Evolutionary conservation across 2,888 invertebrate species (phyloP).

Genomic region (Malacosoma neustria): DNA sequence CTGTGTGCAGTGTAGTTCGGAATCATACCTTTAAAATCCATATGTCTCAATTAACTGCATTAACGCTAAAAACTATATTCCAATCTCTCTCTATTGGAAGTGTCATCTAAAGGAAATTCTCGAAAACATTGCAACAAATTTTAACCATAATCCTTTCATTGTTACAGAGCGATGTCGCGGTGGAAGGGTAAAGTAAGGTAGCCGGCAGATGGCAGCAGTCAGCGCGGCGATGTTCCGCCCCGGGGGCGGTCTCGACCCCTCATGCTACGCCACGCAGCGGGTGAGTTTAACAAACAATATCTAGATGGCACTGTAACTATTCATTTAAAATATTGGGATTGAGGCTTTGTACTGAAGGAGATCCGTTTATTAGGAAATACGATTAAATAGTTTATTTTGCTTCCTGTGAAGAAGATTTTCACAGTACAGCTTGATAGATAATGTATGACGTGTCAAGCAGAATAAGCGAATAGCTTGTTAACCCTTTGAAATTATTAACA

Average conservation of each 20-base stretch:
- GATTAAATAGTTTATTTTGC: too few relatives aligned
- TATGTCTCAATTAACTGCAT: too few relatives aligned
- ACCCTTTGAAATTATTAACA: too few relatives aligned
- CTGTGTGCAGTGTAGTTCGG: too few relatives aligned
- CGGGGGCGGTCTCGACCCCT: constrained; percentile 77
- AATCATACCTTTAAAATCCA: neutral
- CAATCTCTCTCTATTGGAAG: neutral
- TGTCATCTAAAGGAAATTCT: too few relatives aligned
- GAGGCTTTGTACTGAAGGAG: too few relatives aligned
- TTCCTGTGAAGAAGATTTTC: too few relatives aligned
- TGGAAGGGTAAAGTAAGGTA: constrained; percentile 75
- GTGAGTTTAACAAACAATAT: constrained; percentile 38
- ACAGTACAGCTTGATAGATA: too few relatives aligned
- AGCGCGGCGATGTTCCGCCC: constrained; percentile 82
- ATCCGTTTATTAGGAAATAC: too few relatives aligned
- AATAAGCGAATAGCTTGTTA: too few relatives aligned
- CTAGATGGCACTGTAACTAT: constrained; percentile 47
- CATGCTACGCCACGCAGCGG: constrained; percentile 78
- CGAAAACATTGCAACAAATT: constrained; percentile 4
- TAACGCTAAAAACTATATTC: neutral
- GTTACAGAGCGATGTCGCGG: constrained; percentile 73
- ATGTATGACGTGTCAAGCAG: too few relatives aligned
- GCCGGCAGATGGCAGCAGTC: constrained; percentile 80
- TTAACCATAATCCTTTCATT: constrained; percentile 20
- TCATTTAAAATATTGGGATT: too few relatives aligned